phyloP scores from a whole-genome alignment of 23 tunicate species.

The Ascidia mentula region DNA sequence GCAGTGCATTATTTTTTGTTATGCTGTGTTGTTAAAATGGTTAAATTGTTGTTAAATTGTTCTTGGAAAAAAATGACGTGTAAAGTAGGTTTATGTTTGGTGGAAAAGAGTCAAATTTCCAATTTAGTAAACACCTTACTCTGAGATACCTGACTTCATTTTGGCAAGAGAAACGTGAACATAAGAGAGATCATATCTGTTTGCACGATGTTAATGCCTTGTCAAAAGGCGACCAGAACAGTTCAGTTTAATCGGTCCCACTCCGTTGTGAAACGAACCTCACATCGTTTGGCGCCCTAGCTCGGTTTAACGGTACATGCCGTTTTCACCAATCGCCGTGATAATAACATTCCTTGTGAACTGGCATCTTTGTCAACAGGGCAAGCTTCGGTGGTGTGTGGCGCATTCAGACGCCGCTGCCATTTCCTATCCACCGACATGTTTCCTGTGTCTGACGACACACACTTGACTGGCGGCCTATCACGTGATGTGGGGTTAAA shows the following conservation, averaged over 20 bases:
- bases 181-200: background rate
- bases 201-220: background rate
- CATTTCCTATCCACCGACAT: background rate
- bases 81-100: too few species aligned
- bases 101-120: too few species aligned
- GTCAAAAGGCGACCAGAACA: conserved; percentile 6
- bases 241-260: background rate
- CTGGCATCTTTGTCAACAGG: conserved; percentile 9
- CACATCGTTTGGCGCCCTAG: background rate
- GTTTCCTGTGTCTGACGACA: conserved; percentile 11
- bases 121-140: too few species aligned
- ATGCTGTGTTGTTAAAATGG: too few species aligned
- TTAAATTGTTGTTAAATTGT: too few species aligned
- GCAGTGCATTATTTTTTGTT: too few species aligned
- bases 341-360: background rate
- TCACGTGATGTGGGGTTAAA: background rate
- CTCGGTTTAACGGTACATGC: background rate
- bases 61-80: too few species aligned
- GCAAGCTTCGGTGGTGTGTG: background rate
- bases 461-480: conserved; percentile 11
- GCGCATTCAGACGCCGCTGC: background rate
- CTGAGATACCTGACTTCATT: too few species aligned
- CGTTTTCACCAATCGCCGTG: background rate
- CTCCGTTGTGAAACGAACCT: background rate
- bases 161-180: too few species aligned